These are phyloP conservation scores for Timema cristinae DNA, from an alignment of 2,888 invertebrate genomes.

Conservation along the genomic window DNA sequence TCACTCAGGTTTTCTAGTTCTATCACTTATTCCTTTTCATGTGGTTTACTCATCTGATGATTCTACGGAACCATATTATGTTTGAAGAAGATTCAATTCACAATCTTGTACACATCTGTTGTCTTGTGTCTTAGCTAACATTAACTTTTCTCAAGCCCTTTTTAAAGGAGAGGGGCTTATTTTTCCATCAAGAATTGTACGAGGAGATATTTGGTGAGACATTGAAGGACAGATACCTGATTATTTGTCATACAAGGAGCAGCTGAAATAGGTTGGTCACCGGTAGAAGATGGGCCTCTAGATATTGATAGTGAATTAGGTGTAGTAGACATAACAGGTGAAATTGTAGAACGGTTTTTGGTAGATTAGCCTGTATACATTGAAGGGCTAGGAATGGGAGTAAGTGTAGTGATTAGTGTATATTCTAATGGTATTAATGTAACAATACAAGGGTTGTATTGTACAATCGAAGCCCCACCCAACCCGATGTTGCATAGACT, in stretches of 20 bases:
- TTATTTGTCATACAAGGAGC: not conserved
- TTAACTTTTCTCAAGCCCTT: not conserved
- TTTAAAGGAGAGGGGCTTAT: slow-evolving; percentile 7
- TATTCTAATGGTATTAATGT: no score
- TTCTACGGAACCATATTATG: not conserved
- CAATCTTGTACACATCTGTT: not conserved
- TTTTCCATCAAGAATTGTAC: not conserved
- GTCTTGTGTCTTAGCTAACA: not conserved
- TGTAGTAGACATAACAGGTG: not conserved
- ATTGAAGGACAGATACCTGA: not conserved
- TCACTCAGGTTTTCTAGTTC: not conserved
- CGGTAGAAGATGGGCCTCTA: not conserved
- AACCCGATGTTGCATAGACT: no score
- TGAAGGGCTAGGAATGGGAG: not conserved
- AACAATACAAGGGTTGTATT: no score
- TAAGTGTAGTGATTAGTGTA: not conserved
- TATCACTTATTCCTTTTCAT: not conserved
- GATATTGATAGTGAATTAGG: not conserved
- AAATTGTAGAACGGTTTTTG: not conserved
- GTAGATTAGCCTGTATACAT: not conserved
- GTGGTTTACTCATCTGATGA: not conserved
- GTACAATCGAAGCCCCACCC: no score
- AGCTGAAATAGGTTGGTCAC: not conserved
- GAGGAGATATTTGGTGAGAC: not conserved
- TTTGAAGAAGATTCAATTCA: not conserved